These are phyloP conservation scores for Metopolophium dirhodum DNA, from an alignment of 1,140 invertebrate species.

Conservation along the genomic window DNA sequence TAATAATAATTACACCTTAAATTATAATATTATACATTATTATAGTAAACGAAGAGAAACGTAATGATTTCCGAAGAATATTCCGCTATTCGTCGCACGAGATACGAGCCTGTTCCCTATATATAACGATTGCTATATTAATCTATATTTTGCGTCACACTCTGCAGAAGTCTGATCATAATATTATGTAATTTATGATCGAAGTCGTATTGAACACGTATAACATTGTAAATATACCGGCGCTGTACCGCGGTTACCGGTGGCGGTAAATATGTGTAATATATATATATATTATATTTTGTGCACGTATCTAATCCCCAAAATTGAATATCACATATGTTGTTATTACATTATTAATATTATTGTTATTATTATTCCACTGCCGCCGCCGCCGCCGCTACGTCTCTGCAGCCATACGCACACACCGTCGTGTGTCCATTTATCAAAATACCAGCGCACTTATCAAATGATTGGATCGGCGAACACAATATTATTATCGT, in stretches of 20 bases:
- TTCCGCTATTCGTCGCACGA: background rate
- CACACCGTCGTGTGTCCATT: slow-evolving; percentile 2
- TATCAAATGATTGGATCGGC: slow-evolving; percentile 56
- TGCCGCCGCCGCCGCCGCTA: too few relatives aligned
- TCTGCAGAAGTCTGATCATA: background rate
- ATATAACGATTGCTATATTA: background rate
- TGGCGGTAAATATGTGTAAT: background rate
- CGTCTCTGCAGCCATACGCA: background rate
- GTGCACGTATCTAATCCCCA: background rate
- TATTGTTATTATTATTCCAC: background rate
- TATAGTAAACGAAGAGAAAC: background rate
- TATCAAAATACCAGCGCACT: slow-evolving; percentile 42
- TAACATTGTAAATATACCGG: background rate
- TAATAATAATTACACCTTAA: background rate
- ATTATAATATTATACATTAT: background rate
- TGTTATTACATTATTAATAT: background rate
- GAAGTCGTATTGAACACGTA: background rate
- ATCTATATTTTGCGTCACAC: background rate
- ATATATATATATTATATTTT: background rate
- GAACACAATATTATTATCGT: slow-evolving; percentile 54
- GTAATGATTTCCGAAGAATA: background rate
- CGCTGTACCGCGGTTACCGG: background rate
- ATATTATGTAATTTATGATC: background rate
- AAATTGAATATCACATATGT: slow-evolving; percentile 7
- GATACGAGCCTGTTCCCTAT: background rate